Percentiles rank a stretch among this genome's conserved stretches.
Conservation (phyloP, 2,888 invertebrate genomes). For the Galerucella pusilla region DNA sequence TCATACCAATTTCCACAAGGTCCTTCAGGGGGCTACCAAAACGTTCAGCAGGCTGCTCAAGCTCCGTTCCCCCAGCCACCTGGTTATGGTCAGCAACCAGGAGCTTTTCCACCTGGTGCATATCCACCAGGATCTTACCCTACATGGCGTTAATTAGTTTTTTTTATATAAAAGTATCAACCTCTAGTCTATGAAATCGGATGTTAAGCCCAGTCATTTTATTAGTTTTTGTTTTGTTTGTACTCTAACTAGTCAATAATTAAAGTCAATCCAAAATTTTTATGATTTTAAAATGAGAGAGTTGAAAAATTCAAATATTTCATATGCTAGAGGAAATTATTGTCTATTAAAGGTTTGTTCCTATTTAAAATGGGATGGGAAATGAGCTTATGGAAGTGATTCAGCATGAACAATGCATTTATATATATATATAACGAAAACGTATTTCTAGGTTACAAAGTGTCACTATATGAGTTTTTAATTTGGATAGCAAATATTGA, state of each 20-base stretch:
- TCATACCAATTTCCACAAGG: conserved; percentile 70
- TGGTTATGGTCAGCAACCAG: conserved; percentile 40
- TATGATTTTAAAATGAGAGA: neutral
- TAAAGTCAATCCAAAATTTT: neutral
- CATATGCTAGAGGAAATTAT: neutral
- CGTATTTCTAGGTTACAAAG: neutral
- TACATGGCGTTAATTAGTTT: conserved; percentile 36
- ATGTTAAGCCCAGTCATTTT: neutral
- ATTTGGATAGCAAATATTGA: neutral
- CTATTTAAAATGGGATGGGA: neutral
- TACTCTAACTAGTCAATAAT: neutral
- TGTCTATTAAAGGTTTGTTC: neutral
- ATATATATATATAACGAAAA: neutral
- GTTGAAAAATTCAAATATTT: neutral
- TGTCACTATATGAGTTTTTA: neutral
- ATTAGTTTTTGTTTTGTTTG: neutral
- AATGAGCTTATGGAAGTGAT: neutral
- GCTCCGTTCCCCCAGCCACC: conserved; percentile 43
- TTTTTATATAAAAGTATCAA: neutral
- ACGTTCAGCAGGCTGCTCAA: conserved; percentile 39
- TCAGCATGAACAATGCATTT: neutral
- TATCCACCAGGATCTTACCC: conserved; percentile 58
- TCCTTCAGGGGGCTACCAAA: conserved; percentile 63
- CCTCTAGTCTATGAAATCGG: conserved; percentile 9
- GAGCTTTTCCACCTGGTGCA: conserved; percentile 46